A percentile compares a stretch with the other conserved stretches of the same genome.
phyloP scores from a whole-genome alignment of 1,140 invertebrate genomes.

The Macrosteles quadrilineatus region DNA sequence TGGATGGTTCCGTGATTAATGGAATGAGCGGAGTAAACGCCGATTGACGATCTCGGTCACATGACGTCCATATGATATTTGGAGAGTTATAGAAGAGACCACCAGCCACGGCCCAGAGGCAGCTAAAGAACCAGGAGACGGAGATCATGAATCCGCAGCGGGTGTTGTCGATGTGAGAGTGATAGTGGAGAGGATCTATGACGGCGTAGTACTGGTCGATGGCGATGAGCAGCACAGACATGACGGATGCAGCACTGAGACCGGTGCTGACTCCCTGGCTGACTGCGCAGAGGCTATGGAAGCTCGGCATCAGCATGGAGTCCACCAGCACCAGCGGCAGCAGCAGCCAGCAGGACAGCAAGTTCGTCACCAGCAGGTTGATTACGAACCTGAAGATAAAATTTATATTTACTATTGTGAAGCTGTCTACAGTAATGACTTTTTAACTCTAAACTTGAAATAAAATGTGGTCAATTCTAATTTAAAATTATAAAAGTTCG shows the following conservation, averaged over 20 bases:
- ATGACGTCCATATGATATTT: constrained; percentile 2
- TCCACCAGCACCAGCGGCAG: constrained; percentile 61
- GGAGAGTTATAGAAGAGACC: constrained; percentile 41
- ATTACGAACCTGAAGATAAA: constrained; percentile 66
- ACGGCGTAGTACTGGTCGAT: constrained; percentile 87
- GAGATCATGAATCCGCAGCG: constrained; percentile 69
- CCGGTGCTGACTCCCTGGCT: constrained; percentile 57
- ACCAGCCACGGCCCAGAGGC: constrained; percentile 57
- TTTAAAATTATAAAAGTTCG: constrained; percentile 1
- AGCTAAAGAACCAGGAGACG: constrained; percentile 64
- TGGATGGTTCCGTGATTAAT: constrained; percentile 22
- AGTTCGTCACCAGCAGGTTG: constrained; percentile 66
- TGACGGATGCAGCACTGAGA: constrained; percentile 57
- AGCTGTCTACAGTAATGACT: not conserved
- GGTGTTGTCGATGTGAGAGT: constrained; percentile 70
- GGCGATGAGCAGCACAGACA: constrained; percentile 78
- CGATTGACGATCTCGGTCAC: not conserved
- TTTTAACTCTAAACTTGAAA: too few relatives aligned
- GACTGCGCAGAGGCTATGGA: constrained; percentile 50
- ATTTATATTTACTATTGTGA: constrained; percentile 38
- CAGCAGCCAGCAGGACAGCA: constrained; percentile 61
- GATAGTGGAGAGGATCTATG: constrained; percentile 82
- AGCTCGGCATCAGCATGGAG: constrained; percentile 34
- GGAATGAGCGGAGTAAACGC: not conserved
- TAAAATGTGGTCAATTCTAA: not conserved